phyloP scores from a whole-genome alignment of 2,113 vertebrate species.

The Pangasianodon gigas region DNA sequence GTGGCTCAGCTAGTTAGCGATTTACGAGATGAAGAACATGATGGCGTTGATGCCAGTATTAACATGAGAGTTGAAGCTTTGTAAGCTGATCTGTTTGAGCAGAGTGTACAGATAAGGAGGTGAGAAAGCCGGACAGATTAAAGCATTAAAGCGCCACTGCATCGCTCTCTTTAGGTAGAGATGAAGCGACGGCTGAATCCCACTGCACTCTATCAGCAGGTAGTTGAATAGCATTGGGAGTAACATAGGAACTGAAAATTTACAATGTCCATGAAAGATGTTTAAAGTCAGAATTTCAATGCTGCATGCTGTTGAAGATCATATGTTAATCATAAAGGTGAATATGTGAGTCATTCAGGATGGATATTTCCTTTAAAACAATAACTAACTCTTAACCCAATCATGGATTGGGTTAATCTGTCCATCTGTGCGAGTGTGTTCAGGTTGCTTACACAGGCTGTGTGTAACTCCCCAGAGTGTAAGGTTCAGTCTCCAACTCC shows the following conservation, averaged over 20 bases:
- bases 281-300: neutral
- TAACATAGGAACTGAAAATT: neutral
- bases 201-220: neutral
- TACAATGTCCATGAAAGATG: neutral
- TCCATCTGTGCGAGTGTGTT: neutral
- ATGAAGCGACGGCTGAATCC: neutral
- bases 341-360: neutral
- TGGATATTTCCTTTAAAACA: neutral
- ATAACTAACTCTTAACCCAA: neutral
- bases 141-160: neutral
- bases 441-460: neutral
- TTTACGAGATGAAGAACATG: neutral
- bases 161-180: neutral
- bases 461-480: slow-evolving; percentile 55
- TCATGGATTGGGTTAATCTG: neutral
- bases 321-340: neutral
- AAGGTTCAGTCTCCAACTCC: slow-evolving; percentile 32
- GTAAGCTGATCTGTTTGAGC: neutral
- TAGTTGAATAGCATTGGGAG: neutral
- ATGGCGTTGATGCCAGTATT: neutral
- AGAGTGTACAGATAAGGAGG: neutral
- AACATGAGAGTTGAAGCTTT: neutral
- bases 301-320: neutral
- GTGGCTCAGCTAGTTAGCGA: neutral
- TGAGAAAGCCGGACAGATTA: too few species aligned